Evolutionary conservation across 2,113 vertebrate species (phyloP), one percentile per base, ranked within the genome.

Genomic region (Catharus fuscescens): DNA sequence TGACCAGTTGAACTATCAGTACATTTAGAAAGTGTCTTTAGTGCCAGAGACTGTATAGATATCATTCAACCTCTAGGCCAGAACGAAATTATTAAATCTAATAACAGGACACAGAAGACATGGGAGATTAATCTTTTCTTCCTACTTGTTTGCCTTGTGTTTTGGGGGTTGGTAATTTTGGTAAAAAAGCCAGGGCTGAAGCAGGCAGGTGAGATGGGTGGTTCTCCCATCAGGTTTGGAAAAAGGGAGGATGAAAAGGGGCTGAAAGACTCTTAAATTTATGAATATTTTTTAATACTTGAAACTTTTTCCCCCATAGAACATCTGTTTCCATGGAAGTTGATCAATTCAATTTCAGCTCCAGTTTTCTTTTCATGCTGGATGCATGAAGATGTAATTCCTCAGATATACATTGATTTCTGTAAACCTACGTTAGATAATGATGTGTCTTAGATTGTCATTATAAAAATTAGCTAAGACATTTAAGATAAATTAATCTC

Each of bases 261-360:
- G 10, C 74, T 86, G 38, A 80, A 53, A 71, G 44, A 69, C 14
- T 50, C 88, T 47, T 42, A 64, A 73, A 77, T 72, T 26, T 44
- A 48, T 52, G 14, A 19, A 15, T 57, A 50, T 42, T 44, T 77
- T 74, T 67, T 52, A 66, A 65, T 77, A 25, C 53, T 74, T 72
- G 42, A n/a, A 65, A 54, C 24, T 65, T 92, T 38, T 81, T 38
- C 50, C 15, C n/a, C 14, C 13, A 3, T 66, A 47, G 52, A 80
- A 40, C 61, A 80, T 92, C 84, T 92, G 74, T 92, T 95, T 96
- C 88, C 65, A 45, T 78, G 57, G 67, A 80, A 84, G 71, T 38
- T 57, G 61, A 65, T 95, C 26, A 76, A 40, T 77, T 88, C 11
- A 18, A 7, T 74, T 95, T 93, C 69, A 86, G 74, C 59, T 88